Evolutionary conservation across 2,113 vertebrate genomes (phyloP).

Genomic region (Tenebrosternarchus preto): DNA sequence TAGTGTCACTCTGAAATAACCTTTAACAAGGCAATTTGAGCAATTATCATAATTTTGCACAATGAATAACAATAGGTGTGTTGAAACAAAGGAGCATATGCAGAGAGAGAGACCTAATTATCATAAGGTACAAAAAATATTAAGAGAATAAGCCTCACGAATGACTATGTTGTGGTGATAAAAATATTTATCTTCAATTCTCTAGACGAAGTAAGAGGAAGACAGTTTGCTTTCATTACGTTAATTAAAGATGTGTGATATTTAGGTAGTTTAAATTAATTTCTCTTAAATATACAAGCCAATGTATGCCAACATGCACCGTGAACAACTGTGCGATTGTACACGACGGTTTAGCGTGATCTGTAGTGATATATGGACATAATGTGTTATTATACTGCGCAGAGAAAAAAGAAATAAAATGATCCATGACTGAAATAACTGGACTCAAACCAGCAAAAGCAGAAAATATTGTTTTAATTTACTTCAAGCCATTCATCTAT

Average conservation of each 20-base stretch:
- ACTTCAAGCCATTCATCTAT: neutral
- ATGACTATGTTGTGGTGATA: neutral
- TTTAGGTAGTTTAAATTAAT: too few relatives aligned
- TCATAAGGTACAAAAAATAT: neutral
- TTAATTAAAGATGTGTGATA: too few relatives aligned
- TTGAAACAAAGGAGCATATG: neutral
- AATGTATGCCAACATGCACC: too few relatives aligned
- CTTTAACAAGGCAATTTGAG: conserved; percentile 12
- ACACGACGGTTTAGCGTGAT: too few relatives aligned
- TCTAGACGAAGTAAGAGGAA: too few relatives aligned
- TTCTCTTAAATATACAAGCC: too few relatives aligned
- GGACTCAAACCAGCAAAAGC: neutral
- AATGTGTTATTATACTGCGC: too few relatives aligned
- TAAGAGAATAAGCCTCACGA: neutral
- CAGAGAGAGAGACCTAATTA: neutral
- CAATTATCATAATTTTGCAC: conserved; percentile 12
- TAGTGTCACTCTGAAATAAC: conserved; percentile 1
- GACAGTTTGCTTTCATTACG: too few relatives aligned
- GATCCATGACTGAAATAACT: neutral
- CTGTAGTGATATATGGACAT: too few relatives aligned
- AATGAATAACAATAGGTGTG: neutral
- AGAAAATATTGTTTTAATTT: neutral
- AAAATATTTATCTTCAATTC: neutral
- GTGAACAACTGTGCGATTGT: too few relatives aligned
- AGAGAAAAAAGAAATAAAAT: too few relatives aligned